A percentile compares a stretch with the other conserved stretches of the same genome.
phyloP scores from a whole-genome alignment of 2,113 vertebrate genomes.

The Sinocyclocheilus rhinocerous region DNA sequence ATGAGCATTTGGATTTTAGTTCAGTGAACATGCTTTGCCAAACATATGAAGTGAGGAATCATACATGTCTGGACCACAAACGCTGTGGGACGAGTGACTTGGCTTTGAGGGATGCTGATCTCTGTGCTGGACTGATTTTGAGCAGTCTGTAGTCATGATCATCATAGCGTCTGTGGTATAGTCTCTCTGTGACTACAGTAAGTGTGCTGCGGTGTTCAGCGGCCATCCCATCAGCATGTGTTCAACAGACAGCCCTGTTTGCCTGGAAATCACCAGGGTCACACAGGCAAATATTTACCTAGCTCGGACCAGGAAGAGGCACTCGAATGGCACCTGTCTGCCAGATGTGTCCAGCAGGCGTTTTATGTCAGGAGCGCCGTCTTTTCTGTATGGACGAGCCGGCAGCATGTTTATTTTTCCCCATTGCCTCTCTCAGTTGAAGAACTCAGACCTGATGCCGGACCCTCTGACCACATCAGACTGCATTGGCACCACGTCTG shows the following conservation, averaged over 20 bases:
- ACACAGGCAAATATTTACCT: slow-evolving; percentile 55
- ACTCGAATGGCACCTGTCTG: slow-evolving; percentile 43
- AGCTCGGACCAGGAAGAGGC: slow-evolving; percentile 16
- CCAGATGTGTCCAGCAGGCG: slow-evolving; percentile 52
- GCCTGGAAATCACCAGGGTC: slow-evolving; percentile 37
- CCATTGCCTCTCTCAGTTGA: slow-evolving; percentile 4
- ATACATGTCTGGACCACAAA: background rate
- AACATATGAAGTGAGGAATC: too few relatives aligned
- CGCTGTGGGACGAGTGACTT: too few relatives aligned
- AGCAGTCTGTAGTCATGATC: too few relatives aligned
- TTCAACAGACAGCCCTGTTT: background rate
- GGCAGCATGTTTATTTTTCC: background rate
- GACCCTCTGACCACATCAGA: background rate
- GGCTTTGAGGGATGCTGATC: too few relatives aligned
- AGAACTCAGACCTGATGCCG: background rate
- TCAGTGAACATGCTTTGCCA: too few relatives aligned
- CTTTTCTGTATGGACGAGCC: background rate
- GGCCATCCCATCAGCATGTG: background rate
- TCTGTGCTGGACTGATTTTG: too few relatives aligned
- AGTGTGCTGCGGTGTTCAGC: slow-evolving; percentile 2
- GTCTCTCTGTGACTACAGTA: background rate
- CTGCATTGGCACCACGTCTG: background rate
- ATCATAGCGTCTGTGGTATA: background rate
- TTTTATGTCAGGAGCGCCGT: slow-evolving; percentile 36
- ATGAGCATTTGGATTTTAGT: too few relatives aligned